Evolutionary conservation across 2,113 vertebrate species (phyloP), one percentile per base, ranked within the genome.

Genomic region (Salvator merianae): DNA sequence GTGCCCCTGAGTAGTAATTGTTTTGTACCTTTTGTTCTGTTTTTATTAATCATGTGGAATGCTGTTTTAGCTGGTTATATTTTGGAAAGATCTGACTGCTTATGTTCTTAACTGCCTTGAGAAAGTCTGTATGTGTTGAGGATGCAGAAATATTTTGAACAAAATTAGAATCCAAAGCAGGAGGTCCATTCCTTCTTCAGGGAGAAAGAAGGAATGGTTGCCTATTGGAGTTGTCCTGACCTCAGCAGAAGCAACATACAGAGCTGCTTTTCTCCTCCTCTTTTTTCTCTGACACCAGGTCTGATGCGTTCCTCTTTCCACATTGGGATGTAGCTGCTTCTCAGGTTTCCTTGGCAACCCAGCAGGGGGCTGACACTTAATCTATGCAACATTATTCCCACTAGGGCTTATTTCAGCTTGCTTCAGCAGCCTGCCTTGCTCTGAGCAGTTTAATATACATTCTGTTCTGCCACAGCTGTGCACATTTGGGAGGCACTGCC

Each of bases 381-480:
- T 77, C 73, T 84, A 38, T 55, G 73, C 73, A 38, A 32, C 73
- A n/a, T 69, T 26, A 7, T 84, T 84, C 82, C 74, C 74, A 77
- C 82, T 38, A 75, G 47, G 74, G 47, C 74, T 84, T 66, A 34
- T 62, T 77, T 77, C 28, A 22, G 63, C 34, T 84, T 69, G 34
- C 65, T 55, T 75, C 74, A 84, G 43, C 73, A 68, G 65, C 43
- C 40, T 43, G 30, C 43, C 73, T 74, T 16, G 40, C 81, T 73
- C 34, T 28, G 14, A 65, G 71, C 40, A 16, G 59, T n/a, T 75
- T 34, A 73, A 36, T 65, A 34, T 63, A 69, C 28, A 75, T 22
- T n/a, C 73, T 18, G 50, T 43, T 53, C 53, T 18, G n/a, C 18
- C 47, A 22, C n/a, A n/a, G 32, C 63, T 18, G 2, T 26, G 40